Evolutionary conservation across 2,888 invertebrate species (phyloP), one percentile per base, ranked within the genome.

Genomic region (Leucoma salicis): DNA sequence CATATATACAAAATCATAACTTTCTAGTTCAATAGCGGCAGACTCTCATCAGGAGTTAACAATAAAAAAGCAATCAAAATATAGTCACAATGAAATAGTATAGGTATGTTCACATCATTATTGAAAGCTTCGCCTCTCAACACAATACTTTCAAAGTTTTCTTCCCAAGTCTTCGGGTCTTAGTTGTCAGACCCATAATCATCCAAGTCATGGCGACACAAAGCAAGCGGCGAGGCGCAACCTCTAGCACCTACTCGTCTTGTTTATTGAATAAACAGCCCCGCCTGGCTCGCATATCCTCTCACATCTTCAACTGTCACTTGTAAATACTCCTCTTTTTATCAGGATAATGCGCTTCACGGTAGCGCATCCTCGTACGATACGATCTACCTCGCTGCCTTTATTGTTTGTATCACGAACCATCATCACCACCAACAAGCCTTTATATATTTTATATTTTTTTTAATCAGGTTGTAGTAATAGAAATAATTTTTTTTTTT

Each of bases 201-300:
- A 39, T 48, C 49, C 70, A 12, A 61, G 82, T 83, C 83, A 83
- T 71, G 58, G 49, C 52, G 42, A 48, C 63, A 82, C 79, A 81
- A 82, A 74, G 71, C 51, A 13, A 35, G 35, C 61, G 46, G 46
- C 46, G 48, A 50, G 56, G 52, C 53, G 57, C 64, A 62, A 39
- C 44, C 52, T 38, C 60, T 62, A 63, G 63, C 64, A 53, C 65
- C 58, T 50, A 56, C 59, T 52, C 52, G 56, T 58, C 61, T 67
- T 83, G 82, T 86, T 86, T 84, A 74, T 78, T 82, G 63, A 78
- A 80, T 70, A 84, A 83, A 84, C 78, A 82, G 60, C 50, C 54
- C 49, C 42, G 44, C 36, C 49, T 38, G 35, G 42, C 53, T 50
- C 53, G 53, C 48, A 50, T 49, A 44, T 54, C 65, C 62, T 13